phyloP scores from a whole-genome alignment of 2,797 vertebrate species.

The Rhinella marina region DNA sequence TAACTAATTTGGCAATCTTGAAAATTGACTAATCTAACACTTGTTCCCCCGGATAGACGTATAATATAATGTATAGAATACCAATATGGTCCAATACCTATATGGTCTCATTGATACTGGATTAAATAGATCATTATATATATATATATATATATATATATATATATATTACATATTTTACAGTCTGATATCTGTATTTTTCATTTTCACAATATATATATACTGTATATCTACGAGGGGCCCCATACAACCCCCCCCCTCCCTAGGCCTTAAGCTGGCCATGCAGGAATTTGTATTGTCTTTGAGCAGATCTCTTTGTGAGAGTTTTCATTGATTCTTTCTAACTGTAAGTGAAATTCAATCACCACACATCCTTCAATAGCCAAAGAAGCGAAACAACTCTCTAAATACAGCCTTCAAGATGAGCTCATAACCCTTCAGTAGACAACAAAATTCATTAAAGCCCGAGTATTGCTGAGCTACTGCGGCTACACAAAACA shows the following conservation, averaged over 20 bases:
- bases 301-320: background rate
- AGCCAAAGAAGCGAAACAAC: background rate
- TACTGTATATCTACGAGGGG: background rate
- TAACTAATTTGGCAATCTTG: no score
- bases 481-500: background rate
- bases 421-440: background rate
- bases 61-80: no score
- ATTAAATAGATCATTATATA: no score
- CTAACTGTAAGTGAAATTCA: slow-evolving; percentile 11
- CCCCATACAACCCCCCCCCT: no score
- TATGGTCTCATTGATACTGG: no score
- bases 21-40: no score
- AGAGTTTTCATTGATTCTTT: background rate
- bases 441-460: background rate
- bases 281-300: background rate
- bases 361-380: background rate
- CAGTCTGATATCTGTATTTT: no score
- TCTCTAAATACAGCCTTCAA: background rate
- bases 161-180: no score
- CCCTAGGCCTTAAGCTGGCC: background rate
- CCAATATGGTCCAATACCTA: no score
- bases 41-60: no score
- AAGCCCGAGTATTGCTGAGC: background rate
- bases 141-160: no score
- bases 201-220: no score